Evolutionary conservation across 2,797 vertebrate species (phyloP).

Genomic region (Kryptolebias ocellatus): DNA sequence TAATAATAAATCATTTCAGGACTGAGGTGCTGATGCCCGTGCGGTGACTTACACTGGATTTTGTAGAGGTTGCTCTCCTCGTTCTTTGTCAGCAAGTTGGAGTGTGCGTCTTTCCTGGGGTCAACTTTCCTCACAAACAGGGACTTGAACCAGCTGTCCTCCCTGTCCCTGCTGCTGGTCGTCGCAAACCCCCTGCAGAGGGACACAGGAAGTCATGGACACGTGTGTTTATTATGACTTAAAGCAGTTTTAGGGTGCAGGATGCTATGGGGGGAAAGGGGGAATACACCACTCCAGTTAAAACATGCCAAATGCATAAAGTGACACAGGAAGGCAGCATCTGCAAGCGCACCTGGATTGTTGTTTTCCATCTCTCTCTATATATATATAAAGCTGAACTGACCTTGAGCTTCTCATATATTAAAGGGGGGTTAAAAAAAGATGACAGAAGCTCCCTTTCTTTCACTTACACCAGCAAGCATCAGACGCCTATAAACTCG

Average conservation of each 20-base stretch:
- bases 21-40: not conserved
- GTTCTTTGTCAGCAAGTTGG: slow-evolving; percentile 93
- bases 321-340: not conserved
- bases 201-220: slow-evolving; percentile 21
- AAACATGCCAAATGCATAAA: not conserved
- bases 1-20: not conserved
- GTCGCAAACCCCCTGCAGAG: slow-evolving; percentile 80
- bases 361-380: too few species aligned
- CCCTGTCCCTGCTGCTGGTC: slow-evolving; percentile 80
- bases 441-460: slow-evolving; percentile 24
- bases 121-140: slow-evolving; percentile 97
- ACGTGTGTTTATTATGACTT: not conserved
- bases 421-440: slow-evolving; percentile 4
- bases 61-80: slow-evolving; percentile 98
- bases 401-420: slow-evolving; percentile 65
- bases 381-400: slow-evolving; percentile 23
- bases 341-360: not conserved
- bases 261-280: not conserved
- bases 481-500: not conserved
- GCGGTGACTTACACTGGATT: slow-evolving; percentile 88
- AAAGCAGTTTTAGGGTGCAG: not conserved
- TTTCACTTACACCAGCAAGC: slow-evolving; percentile 12
- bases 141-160: slow-evolving; percentile 96
- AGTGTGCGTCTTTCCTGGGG: slow-evolving; percentile 95
- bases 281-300: too few species aligned